Evolutionary conservation across 2,888 invertebrate genomes (phyloP), one percentile per base, ranked within the genome.

Genomic region (Apodemia duryi): DNA sequence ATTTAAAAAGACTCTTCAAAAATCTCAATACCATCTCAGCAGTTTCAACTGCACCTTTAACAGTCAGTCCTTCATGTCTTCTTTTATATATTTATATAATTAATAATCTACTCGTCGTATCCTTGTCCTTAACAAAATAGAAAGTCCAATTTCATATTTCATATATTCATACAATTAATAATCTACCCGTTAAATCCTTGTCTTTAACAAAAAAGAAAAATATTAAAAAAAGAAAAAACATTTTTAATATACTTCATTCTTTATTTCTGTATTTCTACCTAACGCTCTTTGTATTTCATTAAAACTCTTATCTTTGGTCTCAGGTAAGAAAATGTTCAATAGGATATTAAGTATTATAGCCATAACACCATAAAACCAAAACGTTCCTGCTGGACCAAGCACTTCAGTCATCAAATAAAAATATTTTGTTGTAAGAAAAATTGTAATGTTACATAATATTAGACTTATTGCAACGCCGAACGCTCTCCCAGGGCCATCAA

Each of bases 401-500:
- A 64, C 11, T 6, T 62, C 62, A 9, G 72, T 67, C 11, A 74
- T 9, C 0, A 63, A 35, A 6, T 68, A 67, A 54, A 75, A 76
- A 51, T 70, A 74, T 54, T 73, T 72, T 2, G 70, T 66, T 6
- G 65, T 70, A 10, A 75, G 28, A 21, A 21, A 21, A 21, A 21
- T 21, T 21, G 21, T 21, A 21, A 21, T 21, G 0, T 70, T 64
- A 6, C 68, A 62, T 6, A 65, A 57, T 9, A 70, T 41, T 7
- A 72, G 43, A 2, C 67, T 70, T 6, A 67, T 51, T 0, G 73
- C 66, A 2, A 74, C 71, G 2, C 76, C 76, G 7, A 74, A 54
- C 1, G 75, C 73, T 63, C 77, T 68, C 0, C 70, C 65, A 13
- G 72, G 72, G 4, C 75, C 74, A 6, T 77, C 73, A 67, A 76